These are phyloP conservation scores for Sylvicola cinctus DNA, from an alignment of 2,888 invertebrate genomes.

Conservation along the genomic window DNA sequence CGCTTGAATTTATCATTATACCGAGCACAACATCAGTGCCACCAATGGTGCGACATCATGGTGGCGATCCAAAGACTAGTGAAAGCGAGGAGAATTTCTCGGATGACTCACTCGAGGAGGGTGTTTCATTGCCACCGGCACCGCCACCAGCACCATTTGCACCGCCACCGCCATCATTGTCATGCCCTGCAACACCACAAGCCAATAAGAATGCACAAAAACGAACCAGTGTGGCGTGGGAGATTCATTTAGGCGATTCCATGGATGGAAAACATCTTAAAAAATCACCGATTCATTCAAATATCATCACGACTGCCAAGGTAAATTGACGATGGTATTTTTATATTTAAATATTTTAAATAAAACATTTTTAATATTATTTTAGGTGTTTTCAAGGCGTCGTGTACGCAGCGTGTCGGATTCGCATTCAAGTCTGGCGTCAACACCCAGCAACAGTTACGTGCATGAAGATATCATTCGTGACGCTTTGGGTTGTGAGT, in stretches of 20 bases:
- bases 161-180: constrained; percentile 24
- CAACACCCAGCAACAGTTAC: constrained; percentile 31
- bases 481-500: constrained; percentile 21
- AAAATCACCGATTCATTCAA: background rate
- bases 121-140: constrained; percentile 2
- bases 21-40: constrained; percentile 7
- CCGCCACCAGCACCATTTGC: constrained; percentile 18
- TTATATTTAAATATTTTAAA: background rate
- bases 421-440: constrained; percentile 47
- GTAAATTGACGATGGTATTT: no score
- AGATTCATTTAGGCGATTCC: constrained; percentile 52
- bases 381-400: constrained; percentile 34
- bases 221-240: constrained; percentile 71
- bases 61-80: background rate
- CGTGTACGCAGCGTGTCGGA: constrained; percentile 34
- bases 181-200: constrained; percentile 30
- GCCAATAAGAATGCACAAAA: no score
- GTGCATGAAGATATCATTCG: constrained; percentile 6
- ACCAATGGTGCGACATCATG: background rate
- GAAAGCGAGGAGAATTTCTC: constrained; percentile 39
- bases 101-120: constrained; percentile 46
- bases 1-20: background rate
- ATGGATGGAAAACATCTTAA: constrained; percentile 16
- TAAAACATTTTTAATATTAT: background rate
- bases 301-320: no score